These are phyloP conservation scores for Battus philenor DNA, from an alignment of 1,140 invertebrate genomes.

Conservation along the genomic window DNA sequence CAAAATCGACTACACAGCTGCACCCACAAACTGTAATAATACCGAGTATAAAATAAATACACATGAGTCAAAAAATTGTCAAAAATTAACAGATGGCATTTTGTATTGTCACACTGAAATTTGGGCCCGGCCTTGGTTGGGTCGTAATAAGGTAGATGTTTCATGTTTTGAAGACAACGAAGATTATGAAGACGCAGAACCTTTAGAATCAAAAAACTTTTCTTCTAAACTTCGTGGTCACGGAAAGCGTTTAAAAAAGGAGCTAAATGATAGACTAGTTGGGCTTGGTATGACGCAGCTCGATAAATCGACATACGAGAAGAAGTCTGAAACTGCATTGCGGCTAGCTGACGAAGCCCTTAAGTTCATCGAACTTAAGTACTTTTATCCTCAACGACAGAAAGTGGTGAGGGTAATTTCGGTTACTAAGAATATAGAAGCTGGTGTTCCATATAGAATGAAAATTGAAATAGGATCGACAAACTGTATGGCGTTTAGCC, in stretches of 20 bases:
- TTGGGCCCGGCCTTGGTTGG: conserved; percentile 37
- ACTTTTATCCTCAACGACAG: conserved; percentile 57
- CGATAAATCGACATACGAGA: conserved; percentile 47
- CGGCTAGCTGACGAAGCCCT: conserved; percentile 51
- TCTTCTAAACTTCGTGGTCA: too few species aligned
- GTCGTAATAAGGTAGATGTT: conserved; percentile 30
- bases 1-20: conserved; percentile 41
- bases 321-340: conserved; percentile 43
- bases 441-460: conserved; percentile 63
- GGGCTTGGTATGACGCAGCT: too few species aligned
- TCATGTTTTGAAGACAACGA: conserved; percentile 23
- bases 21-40: conserved; percentile 23
- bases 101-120: conserved; percentile 39
- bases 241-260: too few species aligned
- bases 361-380: conserved; percentile 66
- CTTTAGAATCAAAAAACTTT: too few species aligned
- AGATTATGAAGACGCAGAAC: too few species aligned
- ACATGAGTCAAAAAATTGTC: too few species aligned
- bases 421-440: conserved; percentile 58
- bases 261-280: conserved; percentile 20
- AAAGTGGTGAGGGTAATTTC: conserved; percentile 64
- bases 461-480: conserved; percentile 63
- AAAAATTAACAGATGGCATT: conserved; percentile 12
- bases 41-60: too few species aligned
- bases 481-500: conserved; percentile 46